Evolutionary conservation across 2,113 vertebrate genomes (phyloP).

Genomic region (Taxidea taxus): DNA sequence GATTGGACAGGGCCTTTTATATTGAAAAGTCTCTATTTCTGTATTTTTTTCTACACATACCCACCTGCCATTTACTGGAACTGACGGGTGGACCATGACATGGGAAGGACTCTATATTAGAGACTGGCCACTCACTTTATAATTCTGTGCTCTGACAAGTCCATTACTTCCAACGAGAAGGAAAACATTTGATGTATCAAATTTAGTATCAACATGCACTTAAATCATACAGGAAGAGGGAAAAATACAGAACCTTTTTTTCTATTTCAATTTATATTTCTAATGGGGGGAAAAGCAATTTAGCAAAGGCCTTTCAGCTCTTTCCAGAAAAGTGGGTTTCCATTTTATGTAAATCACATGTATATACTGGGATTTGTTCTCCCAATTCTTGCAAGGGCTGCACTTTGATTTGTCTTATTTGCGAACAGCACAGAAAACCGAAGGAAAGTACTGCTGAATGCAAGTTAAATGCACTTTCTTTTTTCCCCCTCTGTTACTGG

Average conservation of each 20-base stretch:
- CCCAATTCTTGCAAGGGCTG: neutral
- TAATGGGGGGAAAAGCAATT: neutral
- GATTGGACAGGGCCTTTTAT: neutral
- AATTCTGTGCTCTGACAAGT: neutral
- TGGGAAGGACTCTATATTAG: neutral
- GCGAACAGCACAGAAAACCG: neutral
- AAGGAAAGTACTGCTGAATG: neutral
- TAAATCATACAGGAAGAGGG: neutral
- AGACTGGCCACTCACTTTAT: neutral
- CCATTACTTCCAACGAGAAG: neutral
- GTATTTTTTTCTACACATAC: neutral
- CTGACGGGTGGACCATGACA: neutral
- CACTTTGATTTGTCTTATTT: neutral
- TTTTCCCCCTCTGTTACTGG: neutral
- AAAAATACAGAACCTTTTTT: neutral
- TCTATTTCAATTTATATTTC: conserved; percentile 23
- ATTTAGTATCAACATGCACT: neutral
- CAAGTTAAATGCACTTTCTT: neutral
- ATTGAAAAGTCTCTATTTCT: neutral
- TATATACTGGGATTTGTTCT: neutral
- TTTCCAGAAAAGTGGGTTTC: neutral
- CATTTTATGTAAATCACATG: conserved; percentile 36
- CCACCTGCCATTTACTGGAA: neutral
- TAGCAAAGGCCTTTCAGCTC: neutral
- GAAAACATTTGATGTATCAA: neutral